phyloP scores from a whole-genome alignment of 2,888 invertebrate species.

The Pristionchus fissidentatus region DNA sequence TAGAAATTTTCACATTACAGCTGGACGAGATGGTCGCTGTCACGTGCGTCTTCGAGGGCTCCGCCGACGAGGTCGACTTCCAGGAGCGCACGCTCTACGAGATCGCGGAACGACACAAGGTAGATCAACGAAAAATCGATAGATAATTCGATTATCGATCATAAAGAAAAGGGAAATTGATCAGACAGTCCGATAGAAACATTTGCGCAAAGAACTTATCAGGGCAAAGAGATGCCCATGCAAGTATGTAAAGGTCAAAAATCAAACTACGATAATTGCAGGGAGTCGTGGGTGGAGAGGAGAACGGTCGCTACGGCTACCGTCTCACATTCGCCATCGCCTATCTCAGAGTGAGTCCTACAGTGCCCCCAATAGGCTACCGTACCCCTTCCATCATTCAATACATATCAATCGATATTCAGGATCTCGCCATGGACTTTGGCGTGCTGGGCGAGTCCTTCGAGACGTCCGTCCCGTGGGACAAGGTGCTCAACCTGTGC shows the following conservation, averaged over 20 bases:
- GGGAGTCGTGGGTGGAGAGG: slow-evolving; percentile 91
- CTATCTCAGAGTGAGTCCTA: slow-evolving; percentile 86
- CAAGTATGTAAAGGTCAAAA: too few species aligned
- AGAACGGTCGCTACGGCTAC: slow-evolving; percentile 95
- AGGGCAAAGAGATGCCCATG: too few species aligned
- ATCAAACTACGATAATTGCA: too few species aligned
- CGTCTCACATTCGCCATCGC: slow-evolving; percentile 97
- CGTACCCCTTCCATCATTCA: neutral
- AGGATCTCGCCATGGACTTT: slow-evolving; percentile 92
- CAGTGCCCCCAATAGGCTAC: neutral
- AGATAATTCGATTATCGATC: too few species aligned
- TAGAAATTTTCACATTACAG: slow-evolving; percentile 47
- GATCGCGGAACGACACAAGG: slow-evolving; percentile 81
- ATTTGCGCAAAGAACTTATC: too few species aligned
- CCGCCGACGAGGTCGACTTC: slow-evolving; percentile 82
- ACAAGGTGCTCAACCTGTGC: slow-evolving; percentile 81
- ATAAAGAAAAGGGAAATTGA: too few species aligned
- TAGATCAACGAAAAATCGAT: neutral
- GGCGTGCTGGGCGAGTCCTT: slow-evolving; percentile 94
- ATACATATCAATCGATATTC: slow-evolving; percentile 67
- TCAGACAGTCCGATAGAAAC: too few species aligned
- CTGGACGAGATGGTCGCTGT: slow-evolving; percentile 88
- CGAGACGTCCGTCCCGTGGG: slow-evolving; percentile 98
- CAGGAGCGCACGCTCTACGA: slow-evolving; percentile 86
- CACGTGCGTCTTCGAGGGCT: slow-evolving; percentile 91